Evolutionary conservation across 1,140 invertebrate genomes (phyloP).

Genomic region (Drosophila neocordata): DNA sequence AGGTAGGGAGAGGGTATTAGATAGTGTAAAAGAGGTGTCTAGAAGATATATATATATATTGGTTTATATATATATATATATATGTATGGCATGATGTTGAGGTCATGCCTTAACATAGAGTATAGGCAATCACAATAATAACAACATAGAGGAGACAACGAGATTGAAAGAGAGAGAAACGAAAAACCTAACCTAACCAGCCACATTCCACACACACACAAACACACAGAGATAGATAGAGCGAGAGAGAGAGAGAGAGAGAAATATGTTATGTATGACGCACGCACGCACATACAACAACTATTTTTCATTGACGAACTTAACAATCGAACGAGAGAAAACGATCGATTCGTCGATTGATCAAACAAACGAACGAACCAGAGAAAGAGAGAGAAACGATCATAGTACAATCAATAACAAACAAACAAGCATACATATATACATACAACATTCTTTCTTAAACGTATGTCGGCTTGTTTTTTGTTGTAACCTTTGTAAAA

Average conservation of each 20-base stretch:
- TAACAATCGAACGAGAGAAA: background rate
- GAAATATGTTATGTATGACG: slow-evolving; percentile 50
- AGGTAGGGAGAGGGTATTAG: background rate
- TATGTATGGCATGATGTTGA: slow-evolving; percentile 25
- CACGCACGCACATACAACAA: slow-evolving; percentile 35
- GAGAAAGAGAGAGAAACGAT: background rate
- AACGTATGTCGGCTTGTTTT: background rate
- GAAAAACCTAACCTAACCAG: slow-evolving; percentile 43
- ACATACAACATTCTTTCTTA: slow-evolving; percentile 3
- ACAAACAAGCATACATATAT: background rate
- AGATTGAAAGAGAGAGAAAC: slow-evolving; percentile 6
- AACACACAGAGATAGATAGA: background rate
- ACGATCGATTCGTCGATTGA: background rate
- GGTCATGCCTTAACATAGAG: slow-evolving; percentile 53
- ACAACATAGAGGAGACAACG: slow-evolving; percentile 28
- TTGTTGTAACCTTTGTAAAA: background rate
- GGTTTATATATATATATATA: background rate
- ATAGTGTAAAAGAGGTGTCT: slow-evolving; percentile 4
- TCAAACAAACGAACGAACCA: background rate
- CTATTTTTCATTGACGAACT: slow-evolving; percentile 56
- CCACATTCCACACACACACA: slow-evolving; percentile 50
- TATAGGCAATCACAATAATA: background rate
- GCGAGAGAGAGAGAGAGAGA: background rate
- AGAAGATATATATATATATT: background rate
- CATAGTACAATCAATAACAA: slow-evolving; percentile 4